These are phyloP conservation scores for Phoebastria nigripes DNA, from an alignment of 2,797 vertebrate species.

Conservation along the genomic window DNA sequence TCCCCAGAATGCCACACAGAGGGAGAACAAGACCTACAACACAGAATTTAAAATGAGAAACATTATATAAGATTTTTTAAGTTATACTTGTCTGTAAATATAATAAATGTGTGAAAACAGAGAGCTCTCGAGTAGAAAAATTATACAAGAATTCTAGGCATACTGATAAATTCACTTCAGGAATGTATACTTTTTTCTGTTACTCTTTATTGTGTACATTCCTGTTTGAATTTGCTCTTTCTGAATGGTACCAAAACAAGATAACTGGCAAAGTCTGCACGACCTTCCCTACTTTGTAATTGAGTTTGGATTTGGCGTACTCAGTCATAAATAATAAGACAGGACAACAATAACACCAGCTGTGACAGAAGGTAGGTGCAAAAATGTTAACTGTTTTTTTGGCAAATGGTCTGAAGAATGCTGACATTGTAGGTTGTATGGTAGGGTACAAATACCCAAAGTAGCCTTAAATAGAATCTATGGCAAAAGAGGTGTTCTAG, in stretches of 20 bases:
- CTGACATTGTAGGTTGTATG: not conserved
- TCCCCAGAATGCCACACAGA: slow-evolving; percentile 85
- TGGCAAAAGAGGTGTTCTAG: not conserved
- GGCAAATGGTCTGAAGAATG: not conserved
- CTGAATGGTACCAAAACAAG: not conserved
- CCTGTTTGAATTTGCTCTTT: not conserved
- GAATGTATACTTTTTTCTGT: not conserved
- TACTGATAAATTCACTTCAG: not conserved
- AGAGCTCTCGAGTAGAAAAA: not conserved
- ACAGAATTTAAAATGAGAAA: slow-evolving; percentile 54
- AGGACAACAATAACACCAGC: not conserved
- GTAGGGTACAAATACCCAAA: not conserved
- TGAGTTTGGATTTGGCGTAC: not conserved
- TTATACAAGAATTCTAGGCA: not conserved
- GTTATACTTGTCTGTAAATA: not conserved
- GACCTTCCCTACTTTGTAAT: not conserved
- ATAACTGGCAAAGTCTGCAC: not conserved
- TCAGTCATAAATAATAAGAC: not conserved
- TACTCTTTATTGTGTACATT: not conserved
- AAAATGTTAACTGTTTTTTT: not conserved
- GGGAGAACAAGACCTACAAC: slow-evolving; percentile 83
- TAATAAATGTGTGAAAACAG: not conserved
- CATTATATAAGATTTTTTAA: not conserved
- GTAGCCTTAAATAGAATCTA: not conserved
- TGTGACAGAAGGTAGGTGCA: not conserved